Evolutionary conservation across 2,797 vertebrate genomes (phyloP).

Genomic region (Microtus agrestis): DNA sequence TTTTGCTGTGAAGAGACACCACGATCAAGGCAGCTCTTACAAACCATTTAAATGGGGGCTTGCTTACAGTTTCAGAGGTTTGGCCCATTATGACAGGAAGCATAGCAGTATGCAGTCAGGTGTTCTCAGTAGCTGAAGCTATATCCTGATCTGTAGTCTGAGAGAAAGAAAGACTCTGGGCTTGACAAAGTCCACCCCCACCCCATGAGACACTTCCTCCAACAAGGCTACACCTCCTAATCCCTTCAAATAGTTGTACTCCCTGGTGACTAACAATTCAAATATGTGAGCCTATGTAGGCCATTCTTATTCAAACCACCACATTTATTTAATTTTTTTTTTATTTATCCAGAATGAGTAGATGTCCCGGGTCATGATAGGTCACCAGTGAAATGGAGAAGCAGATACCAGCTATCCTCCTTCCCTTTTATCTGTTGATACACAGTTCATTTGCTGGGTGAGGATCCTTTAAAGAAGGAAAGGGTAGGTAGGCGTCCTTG

Average conservation of each 20-base stretch:
- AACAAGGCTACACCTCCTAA: background rate
- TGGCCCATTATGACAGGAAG: background rate
- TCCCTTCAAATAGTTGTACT: background rate
- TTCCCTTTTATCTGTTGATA: background rate
- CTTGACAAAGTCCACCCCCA: background rate
- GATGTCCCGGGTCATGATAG: background rate
- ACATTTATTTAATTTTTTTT: too few species aligned
- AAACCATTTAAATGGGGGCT: background rate
- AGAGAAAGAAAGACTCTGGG: background rate
- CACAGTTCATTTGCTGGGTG: background rate
- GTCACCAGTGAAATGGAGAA: background rate
- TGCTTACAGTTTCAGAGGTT: background rate
- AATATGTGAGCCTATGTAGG: background rate
- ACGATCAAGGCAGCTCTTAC: background rate
- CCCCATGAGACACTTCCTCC: background rate
- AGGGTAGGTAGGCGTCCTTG: background rate
- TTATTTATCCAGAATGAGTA: background rate
- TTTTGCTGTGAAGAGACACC: background rate
- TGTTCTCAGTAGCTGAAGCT: background rate
- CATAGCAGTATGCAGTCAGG: background rate
- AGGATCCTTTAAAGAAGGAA: background rate
- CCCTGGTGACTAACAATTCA: background rate
- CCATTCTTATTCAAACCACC: background rate
- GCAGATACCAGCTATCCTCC: background rate
- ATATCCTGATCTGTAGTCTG: background rate